phyloP scores from a whole-genome alignment of 2,888 invertebrate species.

The Neoaliturus tenellus region DNA sequence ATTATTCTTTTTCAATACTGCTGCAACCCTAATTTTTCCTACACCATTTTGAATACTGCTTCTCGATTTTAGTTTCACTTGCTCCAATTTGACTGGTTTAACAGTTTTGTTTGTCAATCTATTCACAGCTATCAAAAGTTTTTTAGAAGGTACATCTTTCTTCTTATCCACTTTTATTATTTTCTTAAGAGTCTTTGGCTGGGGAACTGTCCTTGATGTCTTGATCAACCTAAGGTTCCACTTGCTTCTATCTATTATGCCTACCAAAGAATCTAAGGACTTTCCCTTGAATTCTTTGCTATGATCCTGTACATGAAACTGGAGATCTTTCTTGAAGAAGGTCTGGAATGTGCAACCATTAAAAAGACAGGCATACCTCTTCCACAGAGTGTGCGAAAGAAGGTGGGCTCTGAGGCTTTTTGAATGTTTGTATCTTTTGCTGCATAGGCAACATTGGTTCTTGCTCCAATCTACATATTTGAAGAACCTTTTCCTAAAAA shows the following conservation, averaged over 20 bases:
- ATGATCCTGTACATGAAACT: not conserved
- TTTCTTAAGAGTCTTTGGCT: not conserved
- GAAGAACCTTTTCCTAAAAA: not conserved
- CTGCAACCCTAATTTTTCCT: not conserved
- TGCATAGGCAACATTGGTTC: constrained; percentile 46
- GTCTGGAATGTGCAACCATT: constrained; percentile 49
- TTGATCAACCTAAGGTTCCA: constrained; percentile 31
- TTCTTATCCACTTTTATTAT: not conserved
- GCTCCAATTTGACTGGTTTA: not conserved
- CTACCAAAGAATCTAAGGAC: constrained; percentile 4
- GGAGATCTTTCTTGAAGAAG: constrained; percentile 5
- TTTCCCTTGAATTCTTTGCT: not conserved
- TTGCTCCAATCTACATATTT: constrained; percentile 30
- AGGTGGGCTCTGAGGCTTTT: not conserved
- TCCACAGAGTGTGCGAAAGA: constrained; percentile 40
- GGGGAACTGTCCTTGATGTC: not conserved
- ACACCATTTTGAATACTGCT: not conserved
- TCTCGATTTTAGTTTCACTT: not conserved
- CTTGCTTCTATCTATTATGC: constrained; percentile 4
- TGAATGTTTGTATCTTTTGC: constrained; percentile 30
- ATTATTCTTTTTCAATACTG: not conserved
- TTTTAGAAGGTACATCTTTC: not conserved
- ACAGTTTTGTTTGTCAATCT: not conserved
- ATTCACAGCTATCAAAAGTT: not conserved
- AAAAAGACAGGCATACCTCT: constrained; percentile 53